These are phyloP conservation scores for Neodiprion pinetum DNA, from an alignment of 1,140 invertebrate genomes.

Conservation along the genomic window DNA sequence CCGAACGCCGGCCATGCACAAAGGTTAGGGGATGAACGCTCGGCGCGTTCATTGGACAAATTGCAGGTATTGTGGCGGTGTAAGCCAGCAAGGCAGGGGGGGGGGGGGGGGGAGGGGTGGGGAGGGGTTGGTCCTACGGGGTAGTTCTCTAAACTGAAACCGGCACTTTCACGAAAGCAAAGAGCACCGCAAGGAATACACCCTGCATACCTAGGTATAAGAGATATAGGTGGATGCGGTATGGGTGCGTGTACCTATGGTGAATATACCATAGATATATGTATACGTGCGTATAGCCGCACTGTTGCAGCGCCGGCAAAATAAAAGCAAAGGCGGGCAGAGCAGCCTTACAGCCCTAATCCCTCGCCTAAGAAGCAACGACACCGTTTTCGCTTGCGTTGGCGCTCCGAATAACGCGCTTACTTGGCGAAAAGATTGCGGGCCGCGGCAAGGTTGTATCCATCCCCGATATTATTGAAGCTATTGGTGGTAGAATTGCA, in stretches of 20 bases:
- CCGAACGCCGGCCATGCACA: too few relatives aligned
- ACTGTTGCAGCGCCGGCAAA: background rate
- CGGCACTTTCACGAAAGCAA: background rate
- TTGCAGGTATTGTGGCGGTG: slow-evolving; percentile 28
- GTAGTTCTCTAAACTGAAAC: background rate
- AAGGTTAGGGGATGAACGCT: too few relatives aligned
- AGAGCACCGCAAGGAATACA: background rate
- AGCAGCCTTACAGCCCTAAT: slow-evolving; percentile 39
- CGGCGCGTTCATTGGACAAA: slow-evolving; percentile 27
- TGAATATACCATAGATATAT: background rate
- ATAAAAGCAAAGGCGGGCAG: slow-evolving; percentile 13
- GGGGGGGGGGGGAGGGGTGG: too few relatives aligned
- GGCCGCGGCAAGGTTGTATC: background rate
- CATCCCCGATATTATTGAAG: background rate
- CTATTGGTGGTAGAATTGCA: too few relatives aligned
- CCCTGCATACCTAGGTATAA: too few relatives aligned
- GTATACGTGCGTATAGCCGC: background rate
- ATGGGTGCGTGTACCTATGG: too few relatives aligned
- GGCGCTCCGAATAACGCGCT: slow-evolving; percentile 61
- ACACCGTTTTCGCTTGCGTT: slow-evolving; percentile 32
- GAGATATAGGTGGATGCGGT: too few relatives aligned
- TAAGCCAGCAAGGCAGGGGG: background rate
- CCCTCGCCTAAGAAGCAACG: slow-evolving; percentile 47
- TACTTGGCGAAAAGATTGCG: slow-evolving; percentile 35
- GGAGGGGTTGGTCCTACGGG: background rate